Conservation (phyloP, 2,113 vertebrate species). For the Hirundichthys speculiger region DNA sequence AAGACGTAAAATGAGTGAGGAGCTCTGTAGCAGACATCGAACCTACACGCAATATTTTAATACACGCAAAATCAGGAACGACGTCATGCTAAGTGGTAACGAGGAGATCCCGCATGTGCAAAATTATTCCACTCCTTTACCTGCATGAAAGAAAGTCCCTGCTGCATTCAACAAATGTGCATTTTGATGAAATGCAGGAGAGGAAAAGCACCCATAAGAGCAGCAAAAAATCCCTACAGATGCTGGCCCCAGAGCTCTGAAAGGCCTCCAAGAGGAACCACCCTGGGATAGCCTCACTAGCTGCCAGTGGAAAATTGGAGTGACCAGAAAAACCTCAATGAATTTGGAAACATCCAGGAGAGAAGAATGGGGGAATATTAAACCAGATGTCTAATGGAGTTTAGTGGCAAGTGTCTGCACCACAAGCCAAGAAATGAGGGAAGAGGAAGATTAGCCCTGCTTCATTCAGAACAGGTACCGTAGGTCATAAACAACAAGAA, state of each 20-base stretch:
- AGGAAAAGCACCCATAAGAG: constrained; percentile 71
- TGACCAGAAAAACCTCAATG: constrained; percentile 85
- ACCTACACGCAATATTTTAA: background rate
- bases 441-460: constrained; percentile 24
- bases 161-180: constrained; percentile 36
- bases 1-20: background rate
- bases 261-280: constrained; percentile 82
- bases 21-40: background rate
- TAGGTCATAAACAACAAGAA: constrained; percentile 25
- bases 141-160: constrained; percentile 36
- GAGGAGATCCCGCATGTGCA: constrained; percentile 12
- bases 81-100: background rate
- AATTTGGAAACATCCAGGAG: constrained; percentile 80
- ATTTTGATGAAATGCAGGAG: constrained; percentile 60
- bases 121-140: constrained; percentile 4
- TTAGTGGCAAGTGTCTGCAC: constrained; percentile 85
- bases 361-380: constrained; percentile 83
- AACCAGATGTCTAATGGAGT: constrained; percentile 86
- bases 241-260: constrained; percentile 76
- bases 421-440: constrained; percentile 66
- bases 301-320: constrained; percentile 87
- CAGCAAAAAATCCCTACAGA: constrained; percentile 66
- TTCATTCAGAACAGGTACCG: constrained; percentile 49
- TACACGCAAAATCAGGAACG: background rate
- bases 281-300: constrained; percentile 82